Base-by-base conservation (phyloP, 2,888 invertebrate genomes). In the Cryptocephalus primarius region DNA sequence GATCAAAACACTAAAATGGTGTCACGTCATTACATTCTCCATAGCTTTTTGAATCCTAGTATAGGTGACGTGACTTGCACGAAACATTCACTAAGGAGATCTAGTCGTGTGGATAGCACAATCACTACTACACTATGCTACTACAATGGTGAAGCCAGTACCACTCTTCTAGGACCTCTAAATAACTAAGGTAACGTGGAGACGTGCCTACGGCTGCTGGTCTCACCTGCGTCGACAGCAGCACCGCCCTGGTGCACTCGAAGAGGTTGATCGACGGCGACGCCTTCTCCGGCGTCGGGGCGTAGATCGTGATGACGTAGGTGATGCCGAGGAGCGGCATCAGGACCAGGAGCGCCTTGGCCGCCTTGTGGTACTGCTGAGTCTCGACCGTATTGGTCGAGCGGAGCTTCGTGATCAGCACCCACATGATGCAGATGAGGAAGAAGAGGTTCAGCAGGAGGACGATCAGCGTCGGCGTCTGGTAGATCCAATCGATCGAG, bases 321-420 rank as follows among this genome's bases (percentile, higher is more conserved):
- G 92, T 93, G 57, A 92, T 85, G 42, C 94, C 94, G 52, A 95
- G 77, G 46, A 95, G 77, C n/a, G 94, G 95, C 65, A 93, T 90
- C 40, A 95, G 76, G 22, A 95, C 91, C 31, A 94, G 73, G 33
- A 94, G 77, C 0, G 94, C 94, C 68, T 93, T 93, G 8, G 88
- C 86, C 0, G 91, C 91, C 69, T 91, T 92, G 53, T 88, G 77
- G 68, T 88, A 89, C 68, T 93, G 93, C 60, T 90, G 86, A 4
- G 91, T 90, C 70, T 94, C 93, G 43, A 87, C 74, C 1, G 87
- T 88, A 64, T 90, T 91, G 11, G 93, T 88, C 13, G 93, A 92
- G 42, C 92, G 80, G 6, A 94, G 77, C 64, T 95, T 94, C 32
- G 92, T 93, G 64, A 95, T 92, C 53, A 95, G 75, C 43, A 94